phyloP scores from a whole-genome alignment of 2,797 vertebrate genomes.

The Siniperca scherzeri region DNA sequence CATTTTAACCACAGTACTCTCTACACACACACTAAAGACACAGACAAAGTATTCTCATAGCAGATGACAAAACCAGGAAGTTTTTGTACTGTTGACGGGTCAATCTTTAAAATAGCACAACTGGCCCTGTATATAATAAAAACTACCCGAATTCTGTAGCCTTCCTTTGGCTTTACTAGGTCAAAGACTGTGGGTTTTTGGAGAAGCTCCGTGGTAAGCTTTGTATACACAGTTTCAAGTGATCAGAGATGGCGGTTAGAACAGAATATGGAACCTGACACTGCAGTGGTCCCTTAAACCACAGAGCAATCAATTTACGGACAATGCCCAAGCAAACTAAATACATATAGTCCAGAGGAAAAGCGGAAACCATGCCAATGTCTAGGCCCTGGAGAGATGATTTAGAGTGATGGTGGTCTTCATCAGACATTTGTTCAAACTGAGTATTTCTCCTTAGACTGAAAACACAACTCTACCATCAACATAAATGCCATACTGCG shows the following conservation, averaged over 20 bases:
- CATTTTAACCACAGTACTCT: slow-evolving; percentile 13
- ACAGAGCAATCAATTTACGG: not conserved
- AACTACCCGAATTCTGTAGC: slow-evolving; percentile 9
- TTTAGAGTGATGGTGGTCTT: slow-evolving; percentile 9
- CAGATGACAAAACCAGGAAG: slow-evolving; percentile 10
- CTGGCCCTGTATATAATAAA: not conserved
- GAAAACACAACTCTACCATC: slow-evolving; percentile 5
- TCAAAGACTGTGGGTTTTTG: slow-evolving; percentile 9
- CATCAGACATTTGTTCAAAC: slow-evolving; percentile 14
- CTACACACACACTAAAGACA: slow-evolving; percentile 1
- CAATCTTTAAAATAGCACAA: slow-evolving; percentile 9
- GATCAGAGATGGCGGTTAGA: slow-evolving; percentile 4
- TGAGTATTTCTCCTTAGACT: not conserved
- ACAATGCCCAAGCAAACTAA: not conserved
- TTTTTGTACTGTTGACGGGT: not conserved
- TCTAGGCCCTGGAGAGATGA: not conserved
- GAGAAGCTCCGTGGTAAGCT: slow-evolving; percentile 6
- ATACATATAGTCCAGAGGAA: not conserved
- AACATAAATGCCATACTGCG: slow-evolving; percentile 6
- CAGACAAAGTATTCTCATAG: slow-evolving; percentile 7
- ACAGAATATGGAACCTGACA: not conserved
- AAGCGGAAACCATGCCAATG: not conserved
- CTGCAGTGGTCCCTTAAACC: not conserved
- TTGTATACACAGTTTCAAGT: slow-evolving; percentile 10
- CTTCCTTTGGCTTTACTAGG: slow-evolving; percentile 6